A percentile compares a stretch with the other conserved stretches of the same genome.
Conservation (phyloP, 1,140 invertebrate species). For the Philaenus spumarius region DNA sequence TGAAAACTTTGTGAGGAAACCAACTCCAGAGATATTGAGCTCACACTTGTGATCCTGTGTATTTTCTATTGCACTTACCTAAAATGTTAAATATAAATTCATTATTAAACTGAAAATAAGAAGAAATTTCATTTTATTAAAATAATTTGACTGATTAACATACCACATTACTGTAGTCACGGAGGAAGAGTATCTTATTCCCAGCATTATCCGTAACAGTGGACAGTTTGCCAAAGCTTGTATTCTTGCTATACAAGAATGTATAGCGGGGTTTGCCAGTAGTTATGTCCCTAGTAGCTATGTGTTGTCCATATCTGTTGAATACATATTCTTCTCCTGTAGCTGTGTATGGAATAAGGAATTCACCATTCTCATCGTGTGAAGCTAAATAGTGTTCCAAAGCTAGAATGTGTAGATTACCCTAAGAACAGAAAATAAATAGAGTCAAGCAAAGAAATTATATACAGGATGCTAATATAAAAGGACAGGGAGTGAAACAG, state of each 20-base stretch:
- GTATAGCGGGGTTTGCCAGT: conserved; percentile 88
- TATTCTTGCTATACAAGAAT: conserved; percentile 95
- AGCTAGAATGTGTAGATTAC: conserved; percentile 78
- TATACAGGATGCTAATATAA: too few species aligned
- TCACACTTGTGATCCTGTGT: conserved; percentile 88
- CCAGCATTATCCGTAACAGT: conserved; percentile 88
- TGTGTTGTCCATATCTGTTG: conserved; percentile 90
- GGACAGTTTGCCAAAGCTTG: conserved; percentile 88
- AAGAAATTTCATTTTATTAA: too few species aligned
- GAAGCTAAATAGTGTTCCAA: conserved; percentile 83
- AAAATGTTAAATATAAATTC: conserved; percentile 15
- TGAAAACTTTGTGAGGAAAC: conserved; percentile 72
- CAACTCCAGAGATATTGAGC: conserved; percentile 79
- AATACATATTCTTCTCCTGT: conserved; percentile 93
- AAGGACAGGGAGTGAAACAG: too few species aligned
- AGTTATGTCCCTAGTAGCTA: conserved; percentile 85
- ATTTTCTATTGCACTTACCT: conserved; percentile 83
- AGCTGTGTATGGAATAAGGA: conserved; percentile 84
- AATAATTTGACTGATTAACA: conserved; percentile 14
- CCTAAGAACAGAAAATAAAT: conserved; percentile 36
- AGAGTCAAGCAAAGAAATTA: too few species aligned
- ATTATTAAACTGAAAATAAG: too few species aligned
- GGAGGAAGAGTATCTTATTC: conserved; percentile 85
- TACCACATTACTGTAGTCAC: conserved; percentile 83
- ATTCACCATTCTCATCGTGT: conserved; percentile 84